Evolutionary conservation across 53 echinoderm and acorn worm genomes (phyloP), one percentile per base, ranked within the genome.

Genomic region (Henricia sp.): DNA sequence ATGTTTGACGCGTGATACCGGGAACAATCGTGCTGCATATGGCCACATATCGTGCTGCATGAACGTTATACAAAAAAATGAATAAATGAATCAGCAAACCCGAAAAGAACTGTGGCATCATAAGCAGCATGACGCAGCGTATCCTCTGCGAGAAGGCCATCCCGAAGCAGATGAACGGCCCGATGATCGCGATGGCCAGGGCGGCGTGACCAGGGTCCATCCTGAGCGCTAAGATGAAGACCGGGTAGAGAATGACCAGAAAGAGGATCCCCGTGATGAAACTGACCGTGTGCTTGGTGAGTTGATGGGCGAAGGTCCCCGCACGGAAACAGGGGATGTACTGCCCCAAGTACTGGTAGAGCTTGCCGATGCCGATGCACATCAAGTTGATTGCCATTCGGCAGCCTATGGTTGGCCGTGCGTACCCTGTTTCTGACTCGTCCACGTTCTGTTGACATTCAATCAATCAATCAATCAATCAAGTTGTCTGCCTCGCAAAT

Each of bases 41-140:
- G n/a, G n/a, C n/a, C n/a, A n/a, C n/a, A n/a, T n/a, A n/a, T n/a
- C n/a, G n/a, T n/a, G n/a, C n/a, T n/a, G n/a, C n/a, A n/a, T n/a
- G n/a, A n/a, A n/a, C n/a, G n/a, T n/a, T n/a, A n/a, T n/a, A n/a
- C n/a, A n/a, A n/a, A n/a, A n/a, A n/a, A n/a, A n/a, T n/a, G n/a
- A n/a, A n/a, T n/a, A n/a, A n/a, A n/a, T n/a, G 35, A 38, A 37
- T 20, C 19, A 24, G 55, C 44, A 68, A 53, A 95, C 95, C 88
- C 75, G 95, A 89, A 60, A 95, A 95, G 37, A 95, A 77, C 35
- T 85, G 89, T 1, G 95, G 95, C 23, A 93, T 57, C 91, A 93
- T 96, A n/a, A 96, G 89, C 65, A 91, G 55, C 38, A 89, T 78
- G 26, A 93, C 32, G 59, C 93, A 96, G 6, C 96, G 89, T 14